Percentiles rank a stretch among this genome's conserved stretches.
Conservation (phyloP, 1,140 invertebrate genomes). For the Druon quercuslanigerum region DNA sequence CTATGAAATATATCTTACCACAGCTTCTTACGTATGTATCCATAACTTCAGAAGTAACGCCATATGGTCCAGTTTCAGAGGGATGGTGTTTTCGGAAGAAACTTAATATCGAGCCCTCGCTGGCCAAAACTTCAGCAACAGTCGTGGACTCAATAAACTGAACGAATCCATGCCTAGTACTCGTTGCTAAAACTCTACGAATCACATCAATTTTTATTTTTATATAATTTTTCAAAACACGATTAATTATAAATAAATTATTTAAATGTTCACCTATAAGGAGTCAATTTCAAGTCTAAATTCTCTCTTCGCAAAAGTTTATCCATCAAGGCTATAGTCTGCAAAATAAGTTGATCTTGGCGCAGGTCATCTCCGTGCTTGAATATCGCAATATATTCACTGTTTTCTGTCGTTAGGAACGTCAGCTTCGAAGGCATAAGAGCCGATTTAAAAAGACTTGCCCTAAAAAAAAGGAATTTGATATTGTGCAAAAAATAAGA, state of each 20-base stretch:
- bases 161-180: slow-evolving; percentile 96
- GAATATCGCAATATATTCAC: slow-evolving; percentile 97
- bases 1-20: slow-evolving; percentile 75
- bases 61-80: slow-evolving; percentile 90
- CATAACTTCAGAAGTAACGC: slow-evolving; percentile 95
- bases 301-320: slow-evolving; percentile 94
- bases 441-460: slow-evolving; percentile 96
- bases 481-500: slow-evolving; percentile 32
- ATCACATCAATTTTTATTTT: slow-evolving; percentile 18
- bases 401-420: slow-evolving; percentile 88
- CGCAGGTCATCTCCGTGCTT: slow-evolving; percentile 99
- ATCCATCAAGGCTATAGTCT: slow-evolving; percentile 99
- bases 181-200: slow-evolving; percentile 68
- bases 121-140: slow-evolving; percentile 92
- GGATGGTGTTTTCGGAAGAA: slow-evolving; percentile 94
- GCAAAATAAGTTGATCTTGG: slow-evolving; percentile 98
- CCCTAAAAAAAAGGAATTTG: slow-evolving; percentile 71
- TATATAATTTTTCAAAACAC: slow-evolving; percentile 26
- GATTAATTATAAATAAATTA: slow-evolving; percentile 18
- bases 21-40: slow-evolving; percentile 98
- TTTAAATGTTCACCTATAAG: slow-evolving; percentile 82
- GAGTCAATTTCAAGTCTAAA: slow-evolving; percentile 95
- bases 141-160: slow-evolving; percentile 97
- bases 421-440: slow-evolving; percentile 98
- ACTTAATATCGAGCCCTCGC: slow-evolving; percentile 91